A percentile compares a stretch with the other conserved stretches of the same genome.
These are phyloP conservation scores for Linurgus olivaceus DNA, from an alignment of 2,797 vertebrate species.

Conservation along the genomic window DNA sequence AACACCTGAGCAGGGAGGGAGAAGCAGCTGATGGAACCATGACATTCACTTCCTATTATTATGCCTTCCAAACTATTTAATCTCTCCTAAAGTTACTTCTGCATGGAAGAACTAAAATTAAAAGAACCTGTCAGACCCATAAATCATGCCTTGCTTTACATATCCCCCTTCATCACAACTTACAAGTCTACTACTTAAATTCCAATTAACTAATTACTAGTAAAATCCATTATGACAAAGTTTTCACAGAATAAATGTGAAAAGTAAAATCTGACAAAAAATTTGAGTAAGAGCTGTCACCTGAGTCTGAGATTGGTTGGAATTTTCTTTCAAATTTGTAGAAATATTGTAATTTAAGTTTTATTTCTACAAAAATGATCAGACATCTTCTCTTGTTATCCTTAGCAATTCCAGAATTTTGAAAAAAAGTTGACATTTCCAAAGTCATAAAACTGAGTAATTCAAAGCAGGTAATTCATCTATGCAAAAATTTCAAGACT, in stretches of 20 bases:
- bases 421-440: neutral
- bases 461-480: neutral
- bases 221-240: neutral
- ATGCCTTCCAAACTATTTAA: neutral
- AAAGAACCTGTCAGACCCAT: neutral
- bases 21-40: neutral
- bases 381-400: neutral
- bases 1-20: neutral
- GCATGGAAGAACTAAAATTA: neutral
- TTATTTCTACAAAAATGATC: neutral
- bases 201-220: neutral
- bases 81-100: neutral
- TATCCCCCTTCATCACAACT: neutral
- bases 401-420: neutral
- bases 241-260: neutral
- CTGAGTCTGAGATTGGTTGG: neutral
- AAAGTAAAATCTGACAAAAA: neutral
- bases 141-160: slow-evolving; percentile 29
- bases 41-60: neutral
- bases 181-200: neutral
- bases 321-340: neutral
- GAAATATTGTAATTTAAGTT: neutral
- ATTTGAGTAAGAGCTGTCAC: neutral
- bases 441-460: neutral
- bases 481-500: neutral